Evolutionary conservation across 2,888 invertebrate genomes (phyloP), one percentile per base, ranked within the genome.

Genomic region (Trichogramma dendrolimi): DNA sequence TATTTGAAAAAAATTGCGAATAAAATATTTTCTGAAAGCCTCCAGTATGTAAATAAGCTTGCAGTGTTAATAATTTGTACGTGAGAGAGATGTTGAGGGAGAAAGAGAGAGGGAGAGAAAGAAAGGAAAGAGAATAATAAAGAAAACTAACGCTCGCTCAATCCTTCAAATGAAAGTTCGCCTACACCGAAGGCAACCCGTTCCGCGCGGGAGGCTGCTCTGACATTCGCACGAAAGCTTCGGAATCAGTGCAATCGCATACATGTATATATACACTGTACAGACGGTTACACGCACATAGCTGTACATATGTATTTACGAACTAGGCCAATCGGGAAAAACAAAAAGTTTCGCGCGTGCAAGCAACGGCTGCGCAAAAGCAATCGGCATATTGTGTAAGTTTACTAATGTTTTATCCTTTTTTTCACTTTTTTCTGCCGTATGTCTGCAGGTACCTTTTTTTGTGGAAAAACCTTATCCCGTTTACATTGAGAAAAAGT

Each of bases 381-480:
- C 38, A 11, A 53, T 61, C 46, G 40, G 44, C 27, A 8, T 46
- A 51, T 60, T 43, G 48, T 14, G 44, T 55, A 56, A 58, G 52
- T 56, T 54, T 43, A n/a, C 40, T 49, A 59, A 50, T 48, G 42
- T 6, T 11, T 8, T 5, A 14, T 47, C 11, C n/a, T 55, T 42
- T 49, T 50, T 50, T 53, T 59, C 48, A 27, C 4, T 63, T 60
- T 46, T 42, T 50, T 55, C 49, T 60, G 57, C 7, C 5, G 8
- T 43, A 10, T 41, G 4, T 4, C 10, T 4, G 38, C 60, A 78
- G 78, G 73, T 85, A 41, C 85, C 85, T 1, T 84, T 84, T 71
- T 81, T 84, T 11, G 85, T 85, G 8, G 84, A 84, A 70, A 85
- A 83, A 72, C 84, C 85, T 64, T 83, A 85, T 62, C 82, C 83